A percentile compares a stretch with the other conserved stretches of the same genome.
Conservation (phyloP, 37 sponge, comb jelly and placozoan species). For the Diacarnus erythraeanus region DNA sequence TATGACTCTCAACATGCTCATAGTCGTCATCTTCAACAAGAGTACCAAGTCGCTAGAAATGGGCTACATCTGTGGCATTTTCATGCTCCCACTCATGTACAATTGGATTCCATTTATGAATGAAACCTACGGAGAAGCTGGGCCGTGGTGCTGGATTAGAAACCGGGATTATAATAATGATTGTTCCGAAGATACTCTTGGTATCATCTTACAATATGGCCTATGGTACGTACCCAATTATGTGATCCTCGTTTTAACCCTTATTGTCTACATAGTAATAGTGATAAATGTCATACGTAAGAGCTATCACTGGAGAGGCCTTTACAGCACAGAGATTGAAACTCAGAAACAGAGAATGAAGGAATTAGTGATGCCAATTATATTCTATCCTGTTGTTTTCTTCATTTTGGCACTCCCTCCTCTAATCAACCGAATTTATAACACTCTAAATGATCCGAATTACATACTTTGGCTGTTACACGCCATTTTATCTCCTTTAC, state of each 20-base stretch:
- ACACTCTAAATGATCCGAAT: slow-evolving; percentile 10
- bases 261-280: slow-evolving; percentile 25
- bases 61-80: slow-evolving; percentile 26
- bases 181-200: slow-evolving; percentile 12
- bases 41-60: slow-evolving; percentile 19
- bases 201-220: slow-evolving; percentile 8
- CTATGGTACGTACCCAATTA: slow-evolving; percentile 56
- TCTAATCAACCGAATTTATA: slow-evolving; percentile 46
- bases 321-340: slow-evolving; percentile 7
- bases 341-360: slow-evolving; percentile 16
- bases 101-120: slow-evolving; percentile 68
- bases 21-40: slow-evolving; percentile 24
- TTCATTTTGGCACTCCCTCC: slow-evolving; percentile 54
- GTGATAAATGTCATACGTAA: neutral
- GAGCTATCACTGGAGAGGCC: slow-evolving; percentile 24
- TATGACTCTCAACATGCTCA: slow-evolving; percentile 46
- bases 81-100: slow-evolving; percentile 52
- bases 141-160: slow-evolving; percentile 80
- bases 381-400: slow-evolving; percentile 50
- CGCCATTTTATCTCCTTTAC: slow-evolving; percentile 52
- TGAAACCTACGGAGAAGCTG: slow-evolving; percentile 55
- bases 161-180: neutral
- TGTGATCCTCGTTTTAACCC: slow-evolving; percentile 10
- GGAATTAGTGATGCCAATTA: slow-evolving; percentile 40
- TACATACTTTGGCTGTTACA: slow-evolving; percentile 49